Evolutionary conservation across 2,888 invertebrate species (phyloP).

Genomic region (Aporophyla nigra): DNA sequence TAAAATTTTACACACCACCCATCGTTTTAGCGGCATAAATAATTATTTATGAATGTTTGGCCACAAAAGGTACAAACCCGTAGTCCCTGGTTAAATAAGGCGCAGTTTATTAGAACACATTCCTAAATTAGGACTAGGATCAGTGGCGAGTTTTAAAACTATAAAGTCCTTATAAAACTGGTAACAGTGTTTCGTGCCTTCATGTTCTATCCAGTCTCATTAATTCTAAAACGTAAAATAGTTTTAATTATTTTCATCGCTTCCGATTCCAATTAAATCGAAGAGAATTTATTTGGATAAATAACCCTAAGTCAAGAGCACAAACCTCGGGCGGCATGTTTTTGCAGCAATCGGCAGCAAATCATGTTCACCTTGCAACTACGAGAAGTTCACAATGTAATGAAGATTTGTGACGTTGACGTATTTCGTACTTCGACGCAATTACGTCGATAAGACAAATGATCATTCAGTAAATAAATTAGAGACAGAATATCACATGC

Average conservation of each 20-base stretch:
- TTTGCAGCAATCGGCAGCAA: slow-evolving; percentile 44
- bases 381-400: slow-evolving; percentile 37
- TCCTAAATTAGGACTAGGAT: neutral
- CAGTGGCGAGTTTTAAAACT: neutral
- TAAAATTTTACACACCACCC: slow-evolving; percentile 6
- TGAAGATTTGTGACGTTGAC: slow-evolving; percentile 33
- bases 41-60: slow-evolving; percentile 16
- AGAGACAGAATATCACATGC: slow-evolving; percentile 2
- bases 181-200: neutral
- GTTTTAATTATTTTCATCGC: neutral
- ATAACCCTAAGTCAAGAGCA: neutral
- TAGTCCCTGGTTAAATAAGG: neutral
- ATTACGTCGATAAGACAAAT: slow-evolving; percentile 14
- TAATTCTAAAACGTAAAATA: neutral
- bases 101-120: neutral
- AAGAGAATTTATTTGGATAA: slow-evolving; percentile 10
- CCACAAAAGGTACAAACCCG: neutral
- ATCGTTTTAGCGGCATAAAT: slow-evolving; percentile 12
- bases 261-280: neutral
- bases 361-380: slow-evolving; percentile 64
- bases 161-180: neutral
- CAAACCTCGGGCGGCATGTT: slow-evolving; percentile 38
- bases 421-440: slow-evolving; percentile 33
- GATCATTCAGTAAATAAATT: slow-evolving; percentile 3
- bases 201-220: neutral